A percentile compares a stretch with the other conserved stretches of the same genome.
Evolutionary conservation across 2,113 vertebrate genomes (phyloP).

Genomic region (Scytalopus superciliaris): DNA sequence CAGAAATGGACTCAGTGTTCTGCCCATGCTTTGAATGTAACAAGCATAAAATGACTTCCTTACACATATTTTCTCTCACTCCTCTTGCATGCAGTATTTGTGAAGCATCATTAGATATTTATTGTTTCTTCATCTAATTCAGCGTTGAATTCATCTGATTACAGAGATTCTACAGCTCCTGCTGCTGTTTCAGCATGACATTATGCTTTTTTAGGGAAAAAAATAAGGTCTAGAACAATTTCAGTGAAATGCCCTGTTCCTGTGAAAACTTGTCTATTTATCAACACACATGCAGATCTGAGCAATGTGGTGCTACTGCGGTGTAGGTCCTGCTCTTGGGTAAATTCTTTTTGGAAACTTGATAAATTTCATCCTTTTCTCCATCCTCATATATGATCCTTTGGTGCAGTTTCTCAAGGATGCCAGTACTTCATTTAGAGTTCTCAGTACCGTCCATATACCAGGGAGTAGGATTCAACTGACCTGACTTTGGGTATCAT

Average conservation of each 20-base stretch:
- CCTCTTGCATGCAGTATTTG: not conserved
- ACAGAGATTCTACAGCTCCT: not conserved
- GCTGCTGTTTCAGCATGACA: not conserved
- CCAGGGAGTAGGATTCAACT: not conserved
- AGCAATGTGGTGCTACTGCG: not conserved
- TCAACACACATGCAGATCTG: not conserved
- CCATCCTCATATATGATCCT: not conserved
- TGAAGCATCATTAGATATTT: not conserved
- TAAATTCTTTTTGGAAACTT: not conserved
- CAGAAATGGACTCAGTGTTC: not conserved
- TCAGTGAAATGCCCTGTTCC: not conserved
- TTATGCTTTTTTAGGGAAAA: not conserved
- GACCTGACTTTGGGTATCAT: not conserved
- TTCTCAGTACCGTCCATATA: not conserved
- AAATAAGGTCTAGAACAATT: not conserved
- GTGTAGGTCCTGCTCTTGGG: not conserved
- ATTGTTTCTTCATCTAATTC: not conserved
- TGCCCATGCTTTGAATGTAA: not conserved
- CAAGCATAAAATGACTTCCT: not conserved
- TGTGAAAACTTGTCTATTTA: not conserved
- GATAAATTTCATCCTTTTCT: not conserved
- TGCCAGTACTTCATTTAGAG: not conserved
- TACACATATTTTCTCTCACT: not conserved
- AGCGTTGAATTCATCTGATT: not conserved
- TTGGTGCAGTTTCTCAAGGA: accelerated